Evolutionary conservation across 2,888 invertebrate genomes (phyloP).

Genomic region (Rosalia funebris): DNA sequence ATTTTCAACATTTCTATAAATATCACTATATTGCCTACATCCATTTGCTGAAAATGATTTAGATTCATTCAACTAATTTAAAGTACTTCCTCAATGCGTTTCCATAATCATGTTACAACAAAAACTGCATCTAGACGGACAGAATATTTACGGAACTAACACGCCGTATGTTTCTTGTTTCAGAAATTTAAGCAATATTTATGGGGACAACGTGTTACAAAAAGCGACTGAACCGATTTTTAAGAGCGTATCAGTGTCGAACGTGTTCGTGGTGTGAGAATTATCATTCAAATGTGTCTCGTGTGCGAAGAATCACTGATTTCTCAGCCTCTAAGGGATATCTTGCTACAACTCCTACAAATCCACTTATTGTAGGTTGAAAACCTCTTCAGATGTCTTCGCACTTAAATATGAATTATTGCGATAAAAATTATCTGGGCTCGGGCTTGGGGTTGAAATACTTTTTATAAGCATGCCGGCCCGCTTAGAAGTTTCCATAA

Average conservation of each 20-base stretch:
- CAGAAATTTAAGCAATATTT: slow-evolving; percentile 9
- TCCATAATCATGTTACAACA: too few species aligned
- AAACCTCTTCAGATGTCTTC: slow-evolving; percentile 17
- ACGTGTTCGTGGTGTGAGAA: neutral
- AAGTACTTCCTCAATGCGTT: too few species aligned
- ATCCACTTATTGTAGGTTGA: slow-evolving; percentile 12
- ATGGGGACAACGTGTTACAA: slow-evolving; percentile 7
- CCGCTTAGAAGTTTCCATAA: slow-evolving; percentile 13
- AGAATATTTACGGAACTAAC: slow-evolving; percentile 18
- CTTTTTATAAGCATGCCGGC: slow-evolving; percentile 8
- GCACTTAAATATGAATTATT: slow-evolving; percentile 23
- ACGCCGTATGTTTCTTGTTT: slow-evolving; percentile 17
- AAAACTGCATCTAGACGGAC: neutral
- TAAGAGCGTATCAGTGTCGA: slow-evolving; percentile 14
- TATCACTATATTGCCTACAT: too few species aligned
- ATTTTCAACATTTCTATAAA: too few species aligned
- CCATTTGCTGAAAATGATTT: too few species aligned
- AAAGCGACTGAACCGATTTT: neutral
- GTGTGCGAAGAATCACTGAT: slow-evolving; percentile 5
- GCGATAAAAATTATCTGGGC: slow-evolving; percentile 21
- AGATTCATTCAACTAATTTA: too few species aligned
- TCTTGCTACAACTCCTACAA: slow-evolving; percentile 15
- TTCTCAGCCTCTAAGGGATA: slow-evolving; percentile 5
- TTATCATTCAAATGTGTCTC: slow-evolving; percentile 8
- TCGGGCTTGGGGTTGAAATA: slow-evolving; percentile 3